These are phyloP conservation scores for Parnassius smintheus DNA, from an alignment of 2,888 invertebrate genomes.

Conservation along the genomic window DNA sequence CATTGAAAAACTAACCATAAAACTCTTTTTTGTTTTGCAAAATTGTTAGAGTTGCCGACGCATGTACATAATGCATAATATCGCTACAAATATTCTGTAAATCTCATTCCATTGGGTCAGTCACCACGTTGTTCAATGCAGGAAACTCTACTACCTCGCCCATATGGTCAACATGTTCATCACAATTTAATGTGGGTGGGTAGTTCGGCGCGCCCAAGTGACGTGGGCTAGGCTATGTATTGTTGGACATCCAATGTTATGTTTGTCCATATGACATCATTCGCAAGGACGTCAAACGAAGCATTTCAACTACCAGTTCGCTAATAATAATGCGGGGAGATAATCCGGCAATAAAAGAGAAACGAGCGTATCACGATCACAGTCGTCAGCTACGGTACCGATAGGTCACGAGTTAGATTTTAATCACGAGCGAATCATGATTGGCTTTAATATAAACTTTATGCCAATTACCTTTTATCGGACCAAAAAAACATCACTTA, in stretches of 20 bases:
- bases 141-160: slow-evolving; percentile 26
- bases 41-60: no score
- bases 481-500: slow-evolving; percentile 29
- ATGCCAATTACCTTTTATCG: slow-evolving; percentile 24
- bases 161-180: slow-evolving; percentile 33
- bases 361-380: slow-evolving; percentile 23
- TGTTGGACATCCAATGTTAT: slow-evolving; percentile 52
- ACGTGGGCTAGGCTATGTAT: slow-evolving; percentile 54
- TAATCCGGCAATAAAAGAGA: slow-evolving; percentile 36
- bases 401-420: slow-evolving; percentile 25
- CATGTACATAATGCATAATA: no score
- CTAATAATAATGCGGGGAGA: slow-evolving; percentile 42
- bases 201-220: slow-evolving; percentile 59
- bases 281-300: slow-evolving; percentile 47
- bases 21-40: no score
- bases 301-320: slow-evolving; percentile 43
- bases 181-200: slow-evolving; percentile 41
- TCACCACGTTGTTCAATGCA: slow-evolving; percentile 3
- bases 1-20: no score
- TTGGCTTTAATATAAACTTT: slow-evolving; percentile 26
- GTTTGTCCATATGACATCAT: slow-evolving; percentile 51
- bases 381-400: slow-evolving; percentile 16
- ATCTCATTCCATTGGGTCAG: background rate
- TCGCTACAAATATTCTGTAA: background rate
- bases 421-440: slow-evolving; percentile 15